Evolutionary conservation across 2,888 invertebrate species (phyloP).

Genomic region (Drosophila seclusa): DNA sequence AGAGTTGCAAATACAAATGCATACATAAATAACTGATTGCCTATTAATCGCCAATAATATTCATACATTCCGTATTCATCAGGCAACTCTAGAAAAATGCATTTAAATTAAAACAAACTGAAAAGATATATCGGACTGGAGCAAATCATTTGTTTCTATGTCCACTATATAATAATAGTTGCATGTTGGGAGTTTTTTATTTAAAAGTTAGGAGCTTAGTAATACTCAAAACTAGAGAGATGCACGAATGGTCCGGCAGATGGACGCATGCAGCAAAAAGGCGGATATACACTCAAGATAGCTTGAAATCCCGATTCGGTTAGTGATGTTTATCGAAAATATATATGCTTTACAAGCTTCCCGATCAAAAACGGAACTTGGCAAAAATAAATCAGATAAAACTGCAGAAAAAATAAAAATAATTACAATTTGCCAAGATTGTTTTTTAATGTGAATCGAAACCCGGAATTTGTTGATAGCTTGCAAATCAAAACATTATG

Average conservation of each 20-base stretch:
- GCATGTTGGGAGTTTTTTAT: too few species aligned
- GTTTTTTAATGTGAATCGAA: neutral
- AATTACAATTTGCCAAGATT: neutral
- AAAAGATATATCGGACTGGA: too few species aligned
- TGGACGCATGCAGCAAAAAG: neutral
- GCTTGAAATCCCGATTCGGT: neutral
- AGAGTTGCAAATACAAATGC: neutral
- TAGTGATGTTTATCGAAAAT: neutral
- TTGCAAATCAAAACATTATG: neutral
- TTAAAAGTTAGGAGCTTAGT: too few species aligned
- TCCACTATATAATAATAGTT: neutral
- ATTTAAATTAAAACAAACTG: neutral
- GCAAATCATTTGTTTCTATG: neutral
- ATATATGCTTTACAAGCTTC: neutral
- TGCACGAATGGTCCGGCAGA: too few species aligned
- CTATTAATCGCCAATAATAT: constrained; percentile 2
- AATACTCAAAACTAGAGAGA: too few species aligned
- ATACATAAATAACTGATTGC: constrained; percentile 8
- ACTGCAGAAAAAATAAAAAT: neutral
- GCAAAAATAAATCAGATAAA: too few species aligned
- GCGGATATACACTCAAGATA: neutral
- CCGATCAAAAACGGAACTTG: too few species aligned
- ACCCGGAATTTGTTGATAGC: neutral
- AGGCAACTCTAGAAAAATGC: neutral
- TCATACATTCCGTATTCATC: neutral